These are phyloP conservation scores for Drosophila conformis DNA, from an alignment of 2,888 invertebrate genomes.

Conservation along the genomic window DNA sequence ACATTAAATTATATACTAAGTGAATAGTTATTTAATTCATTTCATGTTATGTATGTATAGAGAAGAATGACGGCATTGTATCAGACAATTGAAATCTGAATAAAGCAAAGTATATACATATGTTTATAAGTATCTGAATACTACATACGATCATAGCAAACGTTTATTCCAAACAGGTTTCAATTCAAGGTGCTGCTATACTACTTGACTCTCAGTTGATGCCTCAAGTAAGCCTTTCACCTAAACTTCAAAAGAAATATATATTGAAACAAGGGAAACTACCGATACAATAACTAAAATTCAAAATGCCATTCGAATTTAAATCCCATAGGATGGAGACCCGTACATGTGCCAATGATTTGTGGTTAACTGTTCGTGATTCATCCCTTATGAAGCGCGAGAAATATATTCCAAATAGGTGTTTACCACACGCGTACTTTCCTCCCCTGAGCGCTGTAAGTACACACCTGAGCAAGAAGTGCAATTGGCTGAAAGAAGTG, in stretches of 20 bases:
- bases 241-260: background rate
- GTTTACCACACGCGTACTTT: background rate
- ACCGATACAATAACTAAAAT: background rate
- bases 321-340: slow-evolving; percentile 1
- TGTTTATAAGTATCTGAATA: background rate
- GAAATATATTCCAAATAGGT: background rate
- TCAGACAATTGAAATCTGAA: slow-evolving; percentile 65
- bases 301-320: background rate
- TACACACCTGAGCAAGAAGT: background rate
- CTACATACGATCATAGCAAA: background rate
- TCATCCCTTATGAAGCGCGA: background rate
- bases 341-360: slow-evolving; percentile 14
- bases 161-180: background rate
- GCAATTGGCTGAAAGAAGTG: rapidly evolving
- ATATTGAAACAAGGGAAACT: too few species aligned
- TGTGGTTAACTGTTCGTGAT: slow-evolving; percentile 21
- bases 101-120: slow-evolving; percentile 59
- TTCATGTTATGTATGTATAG: slow-evolving; percentile 69
- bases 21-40: slow-evolving; percentile 65
- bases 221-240: background rate
- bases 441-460: background rate
- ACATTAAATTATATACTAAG: slow-evolving; percentile 53
- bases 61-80: slow-evolving; percentile 47
- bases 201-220: background rate
- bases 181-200: background rate